Percentiles rank a stretch among this genome's conserved stretches.
These are phyloP conservation scores for Poecilia picta DNA, from an alignment of 2,797 vertebrate species.

Conservation along the genomic window DNA sequence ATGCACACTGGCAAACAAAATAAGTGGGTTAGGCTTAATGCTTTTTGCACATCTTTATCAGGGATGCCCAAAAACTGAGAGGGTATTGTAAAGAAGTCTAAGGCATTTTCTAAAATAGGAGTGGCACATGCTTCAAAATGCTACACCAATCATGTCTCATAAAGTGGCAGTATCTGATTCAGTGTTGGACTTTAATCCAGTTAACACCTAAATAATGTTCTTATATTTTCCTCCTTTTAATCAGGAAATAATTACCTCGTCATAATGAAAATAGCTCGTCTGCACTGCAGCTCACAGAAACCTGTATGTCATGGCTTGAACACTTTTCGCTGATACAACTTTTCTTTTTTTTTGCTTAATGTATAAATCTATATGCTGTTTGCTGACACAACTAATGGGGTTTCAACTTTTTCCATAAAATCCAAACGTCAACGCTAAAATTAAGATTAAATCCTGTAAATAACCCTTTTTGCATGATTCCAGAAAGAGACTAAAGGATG, in stretches of 20 bases:
- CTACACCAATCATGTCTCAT: neutral
- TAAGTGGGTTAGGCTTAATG: no score
- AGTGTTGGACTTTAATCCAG: neutral
- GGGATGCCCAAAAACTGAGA: no score
- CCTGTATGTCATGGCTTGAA: constrained; percentile 7
- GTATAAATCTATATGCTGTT: constrained; percentile 15
- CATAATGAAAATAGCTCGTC: neutral
- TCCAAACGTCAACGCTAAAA: neutral
- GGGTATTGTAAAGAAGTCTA: neutral
- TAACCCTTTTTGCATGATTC: neutral
- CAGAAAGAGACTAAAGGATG: neutral
- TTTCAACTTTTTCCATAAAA: neutral
- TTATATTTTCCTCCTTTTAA: neutral
- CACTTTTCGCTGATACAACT: constrained; percentile 15
- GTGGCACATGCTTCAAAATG: neutral
- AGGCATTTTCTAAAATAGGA: neutral
- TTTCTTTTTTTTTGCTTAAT: constrained; percentile 25
- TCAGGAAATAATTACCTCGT: neutral
- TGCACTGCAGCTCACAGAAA: neutral
- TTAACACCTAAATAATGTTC: neutral
- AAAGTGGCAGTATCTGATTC: neutral
- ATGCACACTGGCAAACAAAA: constrained; percentile 21
- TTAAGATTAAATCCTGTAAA: neutral
- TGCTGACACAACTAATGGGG: neutral
- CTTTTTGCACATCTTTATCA: no score